phyloP scores from a whole-genome alignment of 2,797 vertebrate genomes.

The Aeoliscus strigatus region DNA sequence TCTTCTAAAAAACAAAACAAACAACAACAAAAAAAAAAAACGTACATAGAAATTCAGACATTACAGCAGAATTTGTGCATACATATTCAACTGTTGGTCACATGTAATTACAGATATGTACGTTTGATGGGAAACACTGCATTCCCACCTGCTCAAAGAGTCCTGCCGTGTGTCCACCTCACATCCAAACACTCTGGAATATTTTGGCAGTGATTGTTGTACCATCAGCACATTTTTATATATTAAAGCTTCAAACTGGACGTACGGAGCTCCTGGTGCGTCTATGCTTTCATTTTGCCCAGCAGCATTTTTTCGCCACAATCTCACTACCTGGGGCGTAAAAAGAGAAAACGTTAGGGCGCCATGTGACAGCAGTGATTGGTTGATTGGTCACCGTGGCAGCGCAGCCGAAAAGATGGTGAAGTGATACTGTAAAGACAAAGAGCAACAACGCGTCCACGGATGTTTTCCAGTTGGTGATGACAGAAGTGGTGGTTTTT shows the following conservation, averaged over 20 bases:
- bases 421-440: slow-evolving; percentile 22
- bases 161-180: slow-evolving; percentile 15
- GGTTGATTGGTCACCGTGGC: slow-evolving; percentile 21
- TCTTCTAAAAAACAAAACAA: slow-evolving; percentile 17
- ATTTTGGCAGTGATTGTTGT: slow-evolving; percentile 70
- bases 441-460: slow-evolving; percentile 25
- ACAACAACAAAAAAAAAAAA: slow-evolving; percentile 25
- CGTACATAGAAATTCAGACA: slow-evolving; percentile 25
- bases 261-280: slow-evolving; percentile 13
- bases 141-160: slow-evolving; percentile 25
- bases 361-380: slow-evolving; percentile 22
- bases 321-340: neutral
- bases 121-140: slow-evolving; percentile 15
- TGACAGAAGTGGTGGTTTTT: slow-evolving; percentile 42
- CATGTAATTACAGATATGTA: slow-evolving; percentile 11
- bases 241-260: slow-evolving; percentile 32
- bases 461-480: slow-evolving; percentile 32
- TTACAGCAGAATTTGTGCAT: slow-evolving; percentile 33
- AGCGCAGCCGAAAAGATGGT: slow-evolving; percentile 9
- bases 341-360: no score
- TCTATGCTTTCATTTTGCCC: slow-evolving; percentile 11
- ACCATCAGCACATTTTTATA: slow-evolving; percentile 13
- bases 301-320: slow-evolving; percentile 15
- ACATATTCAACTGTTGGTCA: slow-evolving; percentile 15
- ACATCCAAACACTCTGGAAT: slow-evolving; percentile 26